Evolutionary conservation across 2,888 invertebrate species (phyloP), one percentile per base, ranked within the genome.

Genomic region (Piscicola geometra): DNA sequence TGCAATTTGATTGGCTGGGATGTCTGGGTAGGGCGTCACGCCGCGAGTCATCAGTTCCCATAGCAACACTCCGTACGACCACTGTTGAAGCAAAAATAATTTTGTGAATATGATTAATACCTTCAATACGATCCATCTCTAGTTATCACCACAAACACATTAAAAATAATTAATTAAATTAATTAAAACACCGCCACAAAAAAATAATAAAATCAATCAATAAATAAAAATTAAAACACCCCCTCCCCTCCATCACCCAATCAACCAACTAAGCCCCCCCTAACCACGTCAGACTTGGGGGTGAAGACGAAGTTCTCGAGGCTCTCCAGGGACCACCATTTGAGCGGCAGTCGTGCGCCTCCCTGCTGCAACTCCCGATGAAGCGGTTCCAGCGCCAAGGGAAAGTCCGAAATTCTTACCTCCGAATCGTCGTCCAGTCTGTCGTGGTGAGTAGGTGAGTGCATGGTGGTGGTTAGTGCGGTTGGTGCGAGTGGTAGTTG

Each of bases 381-480:
- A 41, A 41, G 86, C 64, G 88, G 85, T 81, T 88, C 88, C 15
- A 88, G 82, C 0, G 88, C 87, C 75, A 89, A 81, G 15, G 88
- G 88, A 82, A 88, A 89, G 81, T 89, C 89, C 1, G 88, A 87
- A 15, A 88, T 87, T 80, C 87, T 87, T 9, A 86, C 86, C 25
- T 82, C 81, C 71, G 86, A 83, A 30, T 84, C 81, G 47, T 86
- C 85, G 76, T 86, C 87, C 64, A 88, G 79, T 86, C 87, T 87
- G 78, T 33, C 9, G 41, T 41, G 41, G 41, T 41, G 41, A 9
- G 5, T 5, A 9, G 5, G 41, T 41, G 41, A 15, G 5, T 5
- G 41, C 15, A 15, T 41, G 5, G 41, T 41, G 5, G 41, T 41
- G 41, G 41, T 41, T 41, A 15, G 41, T 41, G 41, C 9, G 5